Conservation (phyloP, 1,140 invertebrate species). For the Cyclargus thomasi region DNA sequence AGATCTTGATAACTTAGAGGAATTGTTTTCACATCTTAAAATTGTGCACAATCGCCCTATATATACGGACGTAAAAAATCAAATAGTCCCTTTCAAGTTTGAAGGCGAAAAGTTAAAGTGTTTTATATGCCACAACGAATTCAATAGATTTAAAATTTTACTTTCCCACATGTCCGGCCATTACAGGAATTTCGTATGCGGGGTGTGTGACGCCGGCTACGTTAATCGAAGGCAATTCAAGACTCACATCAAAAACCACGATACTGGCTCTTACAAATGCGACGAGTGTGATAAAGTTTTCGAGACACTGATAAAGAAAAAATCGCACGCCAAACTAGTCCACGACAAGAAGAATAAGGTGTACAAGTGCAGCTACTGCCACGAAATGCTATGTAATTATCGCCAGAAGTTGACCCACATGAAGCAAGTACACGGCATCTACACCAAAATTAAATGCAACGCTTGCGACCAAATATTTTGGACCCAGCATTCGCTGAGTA, state of each 20-base stretch:
- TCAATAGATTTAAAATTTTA: conserved; percentile 31
- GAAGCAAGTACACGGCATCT: conserved; percentile 36
- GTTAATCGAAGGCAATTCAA: conserved; percentile 33
- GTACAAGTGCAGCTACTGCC: conserved; percentile 47
- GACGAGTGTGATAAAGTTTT: conserved; percentile 43
- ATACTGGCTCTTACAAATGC: conserved; percentile 25
- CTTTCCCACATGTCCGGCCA: conserved; percentile 34
- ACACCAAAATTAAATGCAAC: conserved; percentile 40
- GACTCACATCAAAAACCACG: conserved; percentile 21
- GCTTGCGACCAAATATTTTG: conserved; percentile 50
- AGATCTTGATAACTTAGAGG: conserved; percentile 29
- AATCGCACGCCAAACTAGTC: conserved; percentile 41
- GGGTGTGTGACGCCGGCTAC: conserved; percentile 33
- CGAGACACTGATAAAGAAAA: conserved; percentile 39
- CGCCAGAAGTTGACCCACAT: conserved; percentile 42
- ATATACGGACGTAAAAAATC: conserved; percentile 32
- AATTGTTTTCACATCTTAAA: conserved; percentile 33
- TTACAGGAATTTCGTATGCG: conserved; percentile 38
- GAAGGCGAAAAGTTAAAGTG: conserved; percentile 31
- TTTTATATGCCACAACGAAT: conserved; percentile 33
- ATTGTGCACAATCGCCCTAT: conserved; percentile 28
- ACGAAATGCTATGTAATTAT: conserved; percentile 40
- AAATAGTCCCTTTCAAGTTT: conserved; percentile 48
- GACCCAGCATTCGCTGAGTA: conserved; percentile 37
- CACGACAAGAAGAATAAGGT: conserved; percentile 37